phyloP scores from a whole-genome alignment of 2,888 invertebrate genomes.

The Apocheima hispidaria region DNA sequence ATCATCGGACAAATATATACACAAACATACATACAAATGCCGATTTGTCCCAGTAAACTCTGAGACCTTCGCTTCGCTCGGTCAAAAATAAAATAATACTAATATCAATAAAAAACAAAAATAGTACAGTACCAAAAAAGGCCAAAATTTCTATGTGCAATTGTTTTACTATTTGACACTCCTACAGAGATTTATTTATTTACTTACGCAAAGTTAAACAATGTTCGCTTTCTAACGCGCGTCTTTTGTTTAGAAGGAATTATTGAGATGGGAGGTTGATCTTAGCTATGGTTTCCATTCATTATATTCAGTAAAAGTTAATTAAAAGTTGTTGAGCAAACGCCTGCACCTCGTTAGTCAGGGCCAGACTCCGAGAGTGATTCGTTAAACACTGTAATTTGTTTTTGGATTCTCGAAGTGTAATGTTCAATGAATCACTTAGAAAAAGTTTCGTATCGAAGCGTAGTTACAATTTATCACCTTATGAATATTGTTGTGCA shows the following conservation, averaged over 20 bases:
- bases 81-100: too few relatives aligned
- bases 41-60: too few relatives aligned
- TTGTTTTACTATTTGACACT: too few relatives aligned
- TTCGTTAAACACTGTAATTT: constrained; percentile 50
- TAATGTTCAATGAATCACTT: constrained; percentile 35
- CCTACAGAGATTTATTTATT: constrained; percentile 32
- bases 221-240: constrained; percentile 69
- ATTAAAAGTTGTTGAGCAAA: constrained; percentile 71
- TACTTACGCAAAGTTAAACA: constrained; percentile 47
- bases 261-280: constrained; percentile 63
- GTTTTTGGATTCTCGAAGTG: constrained; percentile 35
- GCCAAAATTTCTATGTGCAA: too few relatives aligned
- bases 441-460: constrained; percentile 24
- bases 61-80: too few relatives aligned
- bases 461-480: constrained; percentile 18
- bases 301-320: constrained; percentile 78
- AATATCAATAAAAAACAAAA: too few relatives aligned
- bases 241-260: constrained; percentile 61
- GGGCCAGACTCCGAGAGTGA: constrained; percentile 75
- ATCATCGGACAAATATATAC: too few relatives aligned
- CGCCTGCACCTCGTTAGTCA: constrained; percentile 63
- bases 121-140: too few relatives aligned
- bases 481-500: constrained; percentile 4
- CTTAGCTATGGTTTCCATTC: constrained; percentile 66
- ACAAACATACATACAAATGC: too few relatives aligned